Evolutionary conservation across 2,888 invertebrate species (phyloP).

Genomic region (Drosophila pseudotalamancana): DNA sequence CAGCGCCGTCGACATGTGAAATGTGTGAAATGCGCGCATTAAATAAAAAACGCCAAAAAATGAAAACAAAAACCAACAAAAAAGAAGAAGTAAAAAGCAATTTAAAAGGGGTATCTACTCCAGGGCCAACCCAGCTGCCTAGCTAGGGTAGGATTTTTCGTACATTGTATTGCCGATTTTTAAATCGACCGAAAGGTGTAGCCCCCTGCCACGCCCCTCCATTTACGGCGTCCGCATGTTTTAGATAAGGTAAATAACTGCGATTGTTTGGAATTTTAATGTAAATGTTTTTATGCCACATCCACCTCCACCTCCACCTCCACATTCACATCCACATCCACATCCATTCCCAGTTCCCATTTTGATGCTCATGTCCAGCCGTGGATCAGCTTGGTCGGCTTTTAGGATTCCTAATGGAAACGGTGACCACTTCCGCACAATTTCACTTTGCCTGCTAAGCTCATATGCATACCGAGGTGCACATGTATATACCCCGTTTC

Average conservation of each 20-base stretch:
- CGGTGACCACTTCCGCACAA: constrained; percentile 6
- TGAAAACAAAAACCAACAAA: constrained; percentile 1
- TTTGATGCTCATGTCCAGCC: constrained; percentile 8
- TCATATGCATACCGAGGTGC: no score
- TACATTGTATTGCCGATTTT: constrained; percentile 42
- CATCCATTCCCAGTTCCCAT: not conserved
- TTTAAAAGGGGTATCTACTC: constrained; percentile 18
- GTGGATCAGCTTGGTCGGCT: constrained; percentile 23
- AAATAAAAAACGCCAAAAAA: constrained; percentile 69
- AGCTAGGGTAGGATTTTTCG: constrained; percentile 21
- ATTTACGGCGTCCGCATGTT: constrained; percentile 47
- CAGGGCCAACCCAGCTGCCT: not conserved
- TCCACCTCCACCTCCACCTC: not conserved
- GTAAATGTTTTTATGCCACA: constrained; percentile 63
- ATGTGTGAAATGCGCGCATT: constrained; percentile 81
- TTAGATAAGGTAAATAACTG: constrained; percentile 78
- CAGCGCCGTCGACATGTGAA: constrained; percentile 70
- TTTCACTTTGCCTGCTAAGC: not conserved
- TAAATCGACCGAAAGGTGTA: constrained; percentile 37
- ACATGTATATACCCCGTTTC: not conserved
- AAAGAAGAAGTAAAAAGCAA: constrained; percentile 11
- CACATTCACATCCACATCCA: not conserved
- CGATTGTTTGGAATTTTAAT: constrained; percentile 74
- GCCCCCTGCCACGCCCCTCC: constrained; percentile 6
- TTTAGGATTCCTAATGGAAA: constrained; percentile 12